phyloP scores from a whole-genome alignment of 2,797 vertebrate genomes.

The Podarcis lilfordi region DNA sequence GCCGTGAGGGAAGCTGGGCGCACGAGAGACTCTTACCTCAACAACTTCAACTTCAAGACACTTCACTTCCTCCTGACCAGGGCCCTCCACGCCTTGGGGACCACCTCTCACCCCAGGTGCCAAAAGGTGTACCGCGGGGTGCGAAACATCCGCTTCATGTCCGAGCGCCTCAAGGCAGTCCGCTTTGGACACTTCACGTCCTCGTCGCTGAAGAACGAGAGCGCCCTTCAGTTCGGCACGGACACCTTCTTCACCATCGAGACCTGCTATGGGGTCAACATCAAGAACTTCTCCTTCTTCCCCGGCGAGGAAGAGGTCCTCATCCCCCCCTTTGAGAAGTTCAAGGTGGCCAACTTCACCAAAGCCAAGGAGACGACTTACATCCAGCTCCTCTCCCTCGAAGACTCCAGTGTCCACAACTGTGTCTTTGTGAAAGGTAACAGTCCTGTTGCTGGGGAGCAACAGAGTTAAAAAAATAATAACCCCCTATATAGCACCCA shows the following conservation, averaged over 20 bases:
- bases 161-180: background rate
- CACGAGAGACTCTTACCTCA: slow-evolving; percentile 63
- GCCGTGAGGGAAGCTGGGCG: slow-evolving; percentile 65
- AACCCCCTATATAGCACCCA: background rate
- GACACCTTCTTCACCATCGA: slow-evolving; percentile 73
- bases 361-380: accelerated
- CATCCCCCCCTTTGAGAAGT: slow-evolving; percentile 72
- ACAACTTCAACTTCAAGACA: slow-evolving; percentile 72
- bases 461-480: background rate
- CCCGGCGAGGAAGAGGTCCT: slow-evolving; percentile 71
- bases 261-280: slow-evolving; percentile 70
- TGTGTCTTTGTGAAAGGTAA: slow-evolving; percentile 74
- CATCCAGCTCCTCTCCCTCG: slow-evolving; percentile 62
- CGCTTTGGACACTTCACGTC: slow-evolving; percentile 73
- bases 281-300: slow-evolving; percentile 68
- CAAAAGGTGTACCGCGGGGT: slow-evolving; percentile 66
- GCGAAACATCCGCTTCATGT: slow-evolving; percentile 40
- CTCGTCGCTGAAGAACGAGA: slow-evolving; percentile 15
- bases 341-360: slow-evolving; percentile 55
- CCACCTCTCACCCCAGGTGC: slow-evolving; percentile 18
- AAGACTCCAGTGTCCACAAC: slow-evolving; percentile 62
- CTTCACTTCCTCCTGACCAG: slow-evolving; percentile 77
- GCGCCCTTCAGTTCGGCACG: slow-evolving; percentile 51
- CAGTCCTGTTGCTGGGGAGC: accelerated
- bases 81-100: slow-evolving; percentile 63